These are phyloP conservation scores for Callyntrura guangdongensis DNA, from an alignment of 2,888 invertebrate genomes.

Conservation along the genomic window DNA sequence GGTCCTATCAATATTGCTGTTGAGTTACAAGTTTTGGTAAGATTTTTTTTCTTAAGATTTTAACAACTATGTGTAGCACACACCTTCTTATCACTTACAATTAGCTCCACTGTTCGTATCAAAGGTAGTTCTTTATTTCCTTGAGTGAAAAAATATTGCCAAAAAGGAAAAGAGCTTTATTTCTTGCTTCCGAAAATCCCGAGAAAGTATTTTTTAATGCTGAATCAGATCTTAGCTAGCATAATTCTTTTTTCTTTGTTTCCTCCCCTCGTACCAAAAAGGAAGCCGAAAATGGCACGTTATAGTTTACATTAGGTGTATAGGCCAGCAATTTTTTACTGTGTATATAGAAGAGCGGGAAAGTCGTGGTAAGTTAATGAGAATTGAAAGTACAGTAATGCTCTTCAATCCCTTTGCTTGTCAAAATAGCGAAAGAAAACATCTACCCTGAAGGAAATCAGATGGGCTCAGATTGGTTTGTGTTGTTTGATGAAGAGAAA, in stretches of 20 bases:
- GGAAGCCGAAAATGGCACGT: too few relatives aligned
- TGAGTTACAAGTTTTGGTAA: constrained; percentile 83
- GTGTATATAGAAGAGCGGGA: too few relatives aligned
- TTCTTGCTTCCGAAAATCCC: not conserved
- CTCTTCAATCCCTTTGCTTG: not conserved
- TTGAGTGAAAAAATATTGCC: too few relatives aligned
- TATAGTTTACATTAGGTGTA: too few relatives aligned
- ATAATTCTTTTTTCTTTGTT: too few relatives aligned
- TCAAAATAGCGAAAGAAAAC: not conserved
- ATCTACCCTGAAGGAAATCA: not conserved
- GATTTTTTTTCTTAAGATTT: constrained; percentile 30
- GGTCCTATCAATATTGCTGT: constrained; percentile 84
- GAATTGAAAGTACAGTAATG: not conserved
- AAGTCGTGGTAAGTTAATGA: not conserved
- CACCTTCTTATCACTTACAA: too few relatives aligned
- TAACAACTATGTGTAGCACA: too few relatives aligned
- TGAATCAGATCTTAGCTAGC: not conserved
- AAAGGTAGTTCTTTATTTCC: too few relatives aligned
- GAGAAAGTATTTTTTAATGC: constrained; percentile 2
- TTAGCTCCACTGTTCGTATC: too few relatives aligned
- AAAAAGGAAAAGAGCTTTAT: not conserved
- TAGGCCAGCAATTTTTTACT: too few relatives aligned
- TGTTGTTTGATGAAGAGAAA: constrained; percentile 22
- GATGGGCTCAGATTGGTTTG: constrained; percentile 33
- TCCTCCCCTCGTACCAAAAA: too few relatives aligned